Conservation (phyloP, 2,113 vertebrate species). For the Calidris pygmaea region DNA sequence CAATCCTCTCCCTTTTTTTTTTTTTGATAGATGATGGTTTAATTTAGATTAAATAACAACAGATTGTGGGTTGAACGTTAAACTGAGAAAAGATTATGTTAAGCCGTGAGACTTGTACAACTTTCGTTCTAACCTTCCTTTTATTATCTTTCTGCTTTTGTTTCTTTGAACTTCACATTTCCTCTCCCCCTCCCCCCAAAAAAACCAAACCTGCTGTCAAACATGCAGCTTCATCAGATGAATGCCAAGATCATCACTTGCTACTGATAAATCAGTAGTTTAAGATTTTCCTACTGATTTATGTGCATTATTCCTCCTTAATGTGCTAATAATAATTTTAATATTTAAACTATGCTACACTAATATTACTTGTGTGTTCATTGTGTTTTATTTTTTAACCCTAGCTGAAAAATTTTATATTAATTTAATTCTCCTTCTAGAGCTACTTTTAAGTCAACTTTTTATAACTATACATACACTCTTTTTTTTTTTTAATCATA, state of each 20-base stretch:
- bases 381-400: not conserved
- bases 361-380: not conserved
- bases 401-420: not conserved
- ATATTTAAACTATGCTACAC: not conserved
- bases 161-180: not conserved
- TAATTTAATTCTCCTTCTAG: not conserved
- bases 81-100: not conserved
- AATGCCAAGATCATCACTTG: not conserved
- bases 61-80: not conserved
- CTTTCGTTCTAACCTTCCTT: not conserved
- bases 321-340: not conserved
- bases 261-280: not conserved
- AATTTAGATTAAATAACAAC: not conserved
- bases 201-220: not conserved
- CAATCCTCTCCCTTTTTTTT: accelerated
- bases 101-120: accelerated
- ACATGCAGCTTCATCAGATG: not conserved
- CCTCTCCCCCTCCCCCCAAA: not conserved
- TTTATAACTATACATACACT: not conserved
- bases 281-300: not conserved
- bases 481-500: not conserved
- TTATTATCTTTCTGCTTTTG: not conserved
- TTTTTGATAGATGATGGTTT: not conserved
- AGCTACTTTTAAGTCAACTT: not conserved
- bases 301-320: not conserved